Conservation (phyloP, 92 coral and sea anemone species). For the Palythoa grandis region DNA sequence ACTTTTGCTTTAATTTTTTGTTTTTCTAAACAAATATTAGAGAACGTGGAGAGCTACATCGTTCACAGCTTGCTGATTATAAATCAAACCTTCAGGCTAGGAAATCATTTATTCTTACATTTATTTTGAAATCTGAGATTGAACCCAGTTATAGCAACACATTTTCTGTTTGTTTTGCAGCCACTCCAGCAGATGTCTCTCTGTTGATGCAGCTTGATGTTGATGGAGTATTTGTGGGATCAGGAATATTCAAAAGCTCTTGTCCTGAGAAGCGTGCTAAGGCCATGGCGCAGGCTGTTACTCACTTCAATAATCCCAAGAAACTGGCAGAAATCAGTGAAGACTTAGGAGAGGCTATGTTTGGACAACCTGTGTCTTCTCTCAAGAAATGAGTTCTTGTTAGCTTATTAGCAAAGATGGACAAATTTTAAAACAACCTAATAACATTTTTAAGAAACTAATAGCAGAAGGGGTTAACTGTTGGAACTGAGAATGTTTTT, state of each 20-base stretch:
- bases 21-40: too few relatives aligned
- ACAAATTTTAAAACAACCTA: background rate
- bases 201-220: slow-evolving; percentile 97
- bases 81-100: background rate
- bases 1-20: too few relatives aligned
- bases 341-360: slow-evolving; percentile 97
- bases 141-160: background rate
- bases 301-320: slow-evolving; percentile 91
- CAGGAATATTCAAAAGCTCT: slow-evolving; percentile 95
- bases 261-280: slow-evolving; percentile 90
- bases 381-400: slow-evolving; percentile 12
- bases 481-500: too few relatives aligned
- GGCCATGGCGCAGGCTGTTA: slow-evolving; percentile 99
- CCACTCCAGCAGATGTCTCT: slow-evolving; percentile 96
- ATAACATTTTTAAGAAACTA: background rate
- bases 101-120: background rate
- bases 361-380: slow-evolving; percentile 86
- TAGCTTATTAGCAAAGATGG: background rate
- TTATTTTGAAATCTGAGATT: background rate
- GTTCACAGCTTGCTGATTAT: background rate
- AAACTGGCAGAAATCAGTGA: slow-evolving; percentile 97
- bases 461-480: background rate
- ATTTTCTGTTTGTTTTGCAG: slow-evolving; percentile 44
- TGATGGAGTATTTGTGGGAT: slow-evolving; percentile 98
- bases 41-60: too few relatives aligned